Percentiles rank a stretch among this genome's conserved stretches.
Evolutionary conservation across 2,888 invertebrate genomes (phyloP).

Genomic region (Netelia virgata): DNA sequence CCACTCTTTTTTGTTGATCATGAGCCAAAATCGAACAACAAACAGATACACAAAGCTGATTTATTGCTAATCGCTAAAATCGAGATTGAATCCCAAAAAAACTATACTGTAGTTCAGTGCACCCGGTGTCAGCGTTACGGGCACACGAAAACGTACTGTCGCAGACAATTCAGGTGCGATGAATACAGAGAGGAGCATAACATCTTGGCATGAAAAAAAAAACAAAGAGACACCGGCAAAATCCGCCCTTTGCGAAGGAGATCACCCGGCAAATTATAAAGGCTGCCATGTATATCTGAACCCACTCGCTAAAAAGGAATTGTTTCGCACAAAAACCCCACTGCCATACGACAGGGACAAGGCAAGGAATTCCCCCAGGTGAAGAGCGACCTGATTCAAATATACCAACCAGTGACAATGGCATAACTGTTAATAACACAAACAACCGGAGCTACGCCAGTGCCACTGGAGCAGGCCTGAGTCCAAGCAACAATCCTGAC

Average conservation of each 20-base stretch:
- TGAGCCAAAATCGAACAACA: conserved; percentile 71
- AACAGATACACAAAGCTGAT: conserved; percentile 66
- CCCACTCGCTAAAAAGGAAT: conserved; percentile 6
- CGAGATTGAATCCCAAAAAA: conserved; percentile 81
- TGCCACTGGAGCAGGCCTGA: not conserved
- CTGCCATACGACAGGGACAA: not conserved
- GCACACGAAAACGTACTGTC: conserved; percentile 84
- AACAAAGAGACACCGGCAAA: conserved; percentile 19
- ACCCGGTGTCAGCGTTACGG: conserved; percentile 85
- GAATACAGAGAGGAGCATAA: conserved; percentile 84
- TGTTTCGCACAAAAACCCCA: conserved; percentile 4
- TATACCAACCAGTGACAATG: not conserved
- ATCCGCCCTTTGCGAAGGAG: conserved; percentile 7
- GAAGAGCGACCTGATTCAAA: not conserved
- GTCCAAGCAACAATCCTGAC: no score
- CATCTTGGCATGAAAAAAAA: conserved; percentile 69
- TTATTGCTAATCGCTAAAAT: conserved; percentile 73
- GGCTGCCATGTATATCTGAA: conserved; percentile 13
- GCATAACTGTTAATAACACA: not conserved
- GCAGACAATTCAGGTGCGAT: conserved; percentile 82
- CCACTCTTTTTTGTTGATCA: conserved; percentile 72
- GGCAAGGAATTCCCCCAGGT: not conserved
- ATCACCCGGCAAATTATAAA: conserved; percentile 32
- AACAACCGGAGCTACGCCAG: not conserved
- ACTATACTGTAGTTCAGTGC: conserved; percentile 81